Conservation (phyloP, 2,888 invertebrate genomes). For the Epistrophe grossulariae region DNA sequence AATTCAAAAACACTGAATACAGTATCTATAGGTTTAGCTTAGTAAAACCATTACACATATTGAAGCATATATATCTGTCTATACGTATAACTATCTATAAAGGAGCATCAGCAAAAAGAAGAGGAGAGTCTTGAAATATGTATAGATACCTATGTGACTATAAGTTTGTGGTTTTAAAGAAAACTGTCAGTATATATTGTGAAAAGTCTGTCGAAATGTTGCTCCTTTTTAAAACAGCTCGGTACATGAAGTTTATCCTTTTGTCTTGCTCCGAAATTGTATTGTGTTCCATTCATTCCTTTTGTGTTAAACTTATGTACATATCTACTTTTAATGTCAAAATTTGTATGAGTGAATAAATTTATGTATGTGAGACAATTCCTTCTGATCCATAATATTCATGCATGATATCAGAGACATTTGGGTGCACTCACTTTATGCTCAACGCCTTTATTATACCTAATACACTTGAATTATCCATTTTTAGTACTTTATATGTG, state of each 20-base stretch:
- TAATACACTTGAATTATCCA: not conserved
- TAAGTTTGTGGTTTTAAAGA: slow-evolving; percentile 49
- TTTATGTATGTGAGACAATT: slow-evolving; percentile 49
- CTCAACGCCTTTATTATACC: not conserved
- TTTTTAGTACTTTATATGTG: not conserved
- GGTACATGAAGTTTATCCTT: slow-evolving; percentile 42
- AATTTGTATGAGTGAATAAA: slow-evolving; percentile 41
- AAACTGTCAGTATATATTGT: slow-evolving; percentile 57
- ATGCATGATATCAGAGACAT: not conserved
- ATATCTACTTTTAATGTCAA: slow-evolving; percentile 13
- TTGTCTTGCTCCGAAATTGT: slow-evolving; percentile 40
- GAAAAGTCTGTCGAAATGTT: slow-evolving; percentile 60
- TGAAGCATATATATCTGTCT: not conserved
- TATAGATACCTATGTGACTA: slow-evolving; percentile 4
- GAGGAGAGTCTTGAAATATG: slow-evolving; percentile 32
- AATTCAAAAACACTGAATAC: slow-evolving; percentile 26
- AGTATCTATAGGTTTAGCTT: not conserved
- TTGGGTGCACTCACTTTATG: slow-evolving; percentile 33
- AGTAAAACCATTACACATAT: slow-evolving; percentile 6
- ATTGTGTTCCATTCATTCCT: slow-evolving; percentile 13
- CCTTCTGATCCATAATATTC: slow-evolving; percentile 33
- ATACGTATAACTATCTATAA: not conserved
- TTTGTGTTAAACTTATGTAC: slow-evolving; percentile 10
- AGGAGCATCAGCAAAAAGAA: not conserved
- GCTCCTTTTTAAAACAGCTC: slow-evolving; percentile 1